Evolutionary conservation across 2,888 invertebrate genomes (phyloP).

Genomic region (Dasypogon diadema): DNA sequence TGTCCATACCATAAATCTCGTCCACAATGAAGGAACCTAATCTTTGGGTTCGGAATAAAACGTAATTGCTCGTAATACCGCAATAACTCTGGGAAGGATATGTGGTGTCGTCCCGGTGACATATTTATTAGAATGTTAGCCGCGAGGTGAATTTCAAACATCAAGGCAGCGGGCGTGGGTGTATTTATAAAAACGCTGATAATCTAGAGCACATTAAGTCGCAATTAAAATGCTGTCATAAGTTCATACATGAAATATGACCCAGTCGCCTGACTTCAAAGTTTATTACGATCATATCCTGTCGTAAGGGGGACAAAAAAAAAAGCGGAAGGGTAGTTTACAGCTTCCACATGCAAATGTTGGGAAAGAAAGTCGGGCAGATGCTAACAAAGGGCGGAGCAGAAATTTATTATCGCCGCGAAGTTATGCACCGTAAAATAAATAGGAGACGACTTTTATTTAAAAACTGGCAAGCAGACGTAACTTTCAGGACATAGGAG

Average conservation of each 20-base stretch:
- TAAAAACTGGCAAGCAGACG: neutral
- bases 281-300: constrained; percentile 27
- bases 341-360: constrained; percentile 23
- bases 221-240: constrained; percentile 51
- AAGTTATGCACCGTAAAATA: constrained; percentile 26
- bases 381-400: neutral
- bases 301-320: neutral
- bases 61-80: neutral
- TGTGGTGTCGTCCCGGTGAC: constrained; percentile 25
- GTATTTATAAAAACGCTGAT: constrained; percentile 3
- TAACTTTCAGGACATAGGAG: neutral
- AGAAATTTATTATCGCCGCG: constrained; percentile 21
- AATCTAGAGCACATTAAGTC: constrained; percentile 36
- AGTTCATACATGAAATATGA: constrained; percentile 44
- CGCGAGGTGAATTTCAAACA: constrained; percentile 37
- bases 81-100: neutral
- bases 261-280: constrained; percentile 1
- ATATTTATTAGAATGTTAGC: constrained; percentile 11
- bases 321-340: constrained; percentile 4
- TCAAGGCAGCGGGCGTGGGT: neutral
- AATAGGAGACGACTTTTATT: neutral
- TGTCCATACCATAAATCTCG: too few species aligned
- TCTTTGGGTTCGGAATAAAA: neutral
- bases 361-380: constrained; percentile 11
- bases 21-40: neutral